Evolutionary conservation across 2,113 vertebrate genomes (phyloP).

Genomic region (Macquaria ambigua): DNA sequence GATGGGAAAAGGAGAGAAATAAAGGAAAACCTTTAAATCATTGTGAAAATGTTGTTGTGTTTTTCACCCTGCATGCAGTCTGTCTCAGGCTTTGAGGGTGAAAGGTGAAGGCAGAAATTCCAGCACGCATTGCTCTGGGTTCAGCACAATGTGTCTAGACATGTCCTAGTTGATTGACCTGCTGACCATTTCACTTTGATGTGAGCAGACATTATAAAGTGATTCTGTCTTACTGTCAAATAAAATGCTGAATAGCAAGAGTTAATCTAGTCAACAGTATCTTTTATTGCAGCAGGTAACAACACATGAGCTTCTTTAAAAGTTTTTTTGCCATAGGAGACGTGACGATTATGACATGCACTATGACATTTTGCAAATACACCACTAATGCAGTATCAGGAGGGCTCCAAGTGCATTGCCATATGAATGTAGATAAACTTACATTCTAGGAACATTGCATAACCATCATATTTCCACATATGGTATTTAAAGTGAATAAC

Average conservation of each 20-base stretch:
- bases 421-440: conserved; percentile 38
- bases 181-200: conserved; percentile 35
- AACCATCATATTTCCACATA: conserved; percentile 62
- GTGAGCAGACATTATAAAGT: conserved; percentile 9
- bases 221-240: conserved; percentile 24
- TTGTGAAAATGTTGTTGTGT: not conserved
- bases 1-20: not conserved
- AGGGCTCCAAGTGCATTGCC: conserved; percentile 27
- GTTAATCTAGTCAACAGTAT: conserved; percentile 17
- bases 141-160: conserved; percentile 42
- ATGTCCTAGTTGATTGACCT: conserved; percentile 30
- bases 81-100: conserved; percentile 18
- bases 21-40: not conserved
- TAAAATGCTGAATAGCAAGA: conserved; percentile 10
- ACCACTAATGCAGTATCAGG: conserved; percentile 18
- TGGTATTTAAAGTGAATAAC: conserved; percentile 56
- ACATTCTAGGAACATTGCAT: conserved; percentile 54
- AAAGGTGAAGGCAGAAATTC: conserved; percentile 49
- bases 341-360: not conserved
- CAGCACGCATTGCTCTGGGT: conserved; percentile 21
- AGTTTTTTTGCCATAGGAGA: not conserved
- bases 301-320: not conserved
- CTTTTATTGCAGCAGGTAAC: not conserved
- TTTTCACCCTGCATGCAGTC: not conserved
- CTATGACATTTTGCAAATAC: not conserved